These are phyloP conservation scores for Rotaria sp. DNA, from an alignment of 2,888 invertebrate species.

Conservation along the genomic window DNA sequence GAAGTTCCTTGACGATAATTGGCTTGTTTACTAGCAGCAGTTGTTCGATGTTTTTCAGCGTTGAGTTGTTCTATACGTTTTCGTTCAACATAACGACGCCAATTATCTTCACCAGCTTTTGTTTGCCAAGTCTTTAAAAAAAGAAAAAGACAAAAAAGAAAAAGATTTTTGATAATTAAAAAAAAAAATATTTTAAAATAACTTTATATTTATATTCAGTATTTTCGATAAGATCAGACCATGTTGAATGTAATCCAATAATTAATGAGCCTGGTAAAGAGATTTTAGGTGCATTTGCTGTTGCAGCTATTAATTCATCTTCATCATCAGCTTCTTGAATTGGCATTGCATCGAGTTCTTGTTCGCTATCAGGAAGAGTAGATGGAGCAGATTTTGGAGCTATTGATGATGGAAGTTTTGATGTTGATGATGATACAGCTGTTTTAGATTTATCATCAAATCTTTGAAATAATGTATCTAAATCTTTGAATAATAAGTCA, in stretches of 20 bases:
- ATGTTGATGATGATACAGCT: too few relatives aligned
- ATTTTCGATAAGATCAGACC: not conserved
- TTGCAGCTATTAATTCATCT: not conserved
- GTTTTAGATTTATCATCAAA: not conserved
- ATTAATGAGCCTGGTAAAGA: not conserved
- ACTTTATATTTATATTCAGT: not conserved
- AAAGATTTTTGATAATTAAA: not conserved
- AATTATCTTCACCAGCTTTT: not conserved
- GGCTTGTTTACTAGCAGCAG: too few relatives aligned
- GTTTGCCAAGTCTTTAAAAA: not conserved
- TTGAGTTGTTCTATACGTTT: not conserved
- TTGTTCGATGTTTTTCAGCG: too few relatives aligned
- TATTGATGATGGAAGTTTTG: too few relatives aligned
- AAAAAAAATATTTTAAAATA: not conserved
- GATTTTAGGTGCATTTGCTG: not conserved
- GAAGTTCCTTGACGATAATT: too few relatives aligned
- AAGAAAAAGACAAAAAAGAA: not conserved
- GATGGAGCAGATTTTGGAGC: too few relatives aligned
- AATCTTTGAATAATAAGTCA: not conserved
- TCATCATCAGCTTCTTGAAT: not conserved
- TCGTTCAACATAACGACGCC: conserved; percentile 1
- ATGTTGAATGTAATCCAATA: not conserved
- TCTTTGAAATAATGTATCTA: not conserved
- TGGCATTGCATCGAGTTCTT: not conserved
- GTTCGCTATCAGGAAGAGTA: not conserved